Conservation (phyloP, 2,113 vertebrate genomes). For the Dasypus novemcinctus region DNA sequence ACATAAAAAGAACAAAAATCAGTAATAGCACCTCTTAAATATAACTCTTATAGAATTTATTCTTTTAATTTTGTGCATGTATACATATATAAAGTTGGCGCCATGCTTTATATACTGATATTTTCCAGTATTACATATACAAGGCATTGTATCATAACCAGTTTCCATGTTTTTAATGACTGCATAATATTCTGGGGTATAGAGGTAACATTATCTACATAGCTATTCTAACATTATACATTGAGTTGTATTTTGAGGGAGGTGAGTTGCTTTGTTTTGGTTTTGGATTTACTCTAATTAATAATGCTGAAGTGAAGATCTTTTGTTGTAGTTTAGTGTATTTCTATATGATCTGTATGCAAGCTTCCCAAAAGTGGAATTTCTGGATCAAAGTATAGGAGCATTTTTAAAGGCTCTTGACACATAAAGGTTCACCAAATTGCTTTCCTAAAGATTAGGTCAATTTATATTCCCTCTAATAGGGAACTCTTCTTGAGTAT, state of each 20-base stretch:
- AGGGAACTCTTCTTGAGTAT: background rate
- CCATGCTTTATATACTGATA: background rate
- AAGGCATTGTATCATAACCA: background rate
- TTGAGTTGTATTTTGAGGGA: background rate
- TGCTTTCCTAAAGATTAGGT: background rate
- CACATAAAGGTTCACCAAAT: background rate
- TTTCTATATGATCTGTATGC: background rate
- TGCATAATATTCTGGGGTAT: background rate
- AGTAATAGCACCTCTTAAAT: conserved; percentile 3
- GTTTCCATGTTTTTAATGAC: background rate
- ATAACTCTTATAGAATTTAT: background rate
- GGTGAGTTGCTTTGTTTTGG: background rate
- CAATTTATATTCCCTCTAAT: background rate
- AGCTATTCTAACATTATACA: background rate
- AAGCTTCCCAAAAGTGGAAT: background rate
- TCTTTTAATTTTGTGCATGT: background rate
- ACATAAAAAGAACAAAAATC: background rate
- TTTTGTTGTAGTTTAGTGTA: background rate
- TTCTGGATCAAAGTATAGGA: conserved; percentile 5
- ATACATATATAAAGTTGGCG: background rate
- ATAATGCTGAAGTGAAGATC: background rate
- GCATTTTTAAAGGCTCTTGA: background rate
- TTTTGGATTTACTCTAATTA: background rate
- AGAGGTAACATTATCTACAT: background rate
- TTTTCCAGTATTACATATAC: background rate